These are phyloP conservation scores for Heliconius congener DNA, from an alignment of 1,140 invertebrate genomes.

Conservation along the genomic window DNA sequence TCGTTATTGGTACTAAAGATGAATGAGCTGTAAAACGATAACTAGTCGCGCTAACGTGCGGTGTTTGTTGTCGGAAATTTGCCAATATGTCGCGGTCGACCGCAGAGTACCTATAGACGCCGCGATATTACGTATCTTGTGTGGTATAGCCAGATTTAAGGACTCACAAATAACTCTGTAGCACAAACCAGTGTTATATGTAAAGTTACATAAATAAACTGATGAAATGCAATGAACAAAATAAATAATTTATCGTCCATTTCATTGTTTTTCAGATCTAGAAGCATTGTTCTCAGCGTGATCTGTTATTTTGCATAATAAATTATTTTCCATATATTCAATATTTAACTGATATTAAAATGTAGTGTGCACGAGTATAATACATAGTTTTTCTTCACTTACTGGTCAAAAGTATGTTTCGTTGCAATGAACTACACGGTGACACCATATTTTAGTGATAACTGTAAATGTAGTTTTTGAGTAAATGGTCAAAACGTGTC, in stretches of 20 bases:
- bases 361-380: too few species aligned
- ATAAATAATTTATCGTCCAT: background rate
- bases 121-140: slow-evolving; percentile 24
- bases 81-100: slow-evolving; percentile 16
- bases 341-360: background rate
- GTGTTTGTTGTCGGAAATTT: background rate
- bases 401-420: too few species aligned
- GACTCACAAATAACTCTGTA: slow-evolving; percentile 22
- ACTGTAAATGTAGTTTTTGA: too few species aligned
- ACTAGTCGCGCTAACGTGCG: background rate
- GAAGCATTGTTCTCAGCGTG: background rate
- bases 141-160: slow-evolving; percentile 9
- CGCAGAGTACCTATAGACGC: slow-evolving; percentile 1
- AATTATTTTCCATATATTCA: background rate
- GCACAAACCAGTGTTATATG: slow-evolving; percentile 12
- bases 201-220: background rate
- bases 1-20: background rate
- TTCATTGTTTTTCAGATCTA: background rate
- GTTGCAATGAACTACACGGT: too few species aligned
- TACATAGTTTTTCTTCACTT: too few species aligned
- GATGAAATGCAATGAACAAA: background rate
- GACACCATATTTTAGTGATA: too few species aligned
- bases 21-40: background rate
- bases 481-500: too few species aligned
- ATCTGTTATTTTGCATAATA: background rate